Evolutionary conservation across 2,113 vertebrate genomes (phyloP).

Genomic region (Perccottus glenii): DNA sequence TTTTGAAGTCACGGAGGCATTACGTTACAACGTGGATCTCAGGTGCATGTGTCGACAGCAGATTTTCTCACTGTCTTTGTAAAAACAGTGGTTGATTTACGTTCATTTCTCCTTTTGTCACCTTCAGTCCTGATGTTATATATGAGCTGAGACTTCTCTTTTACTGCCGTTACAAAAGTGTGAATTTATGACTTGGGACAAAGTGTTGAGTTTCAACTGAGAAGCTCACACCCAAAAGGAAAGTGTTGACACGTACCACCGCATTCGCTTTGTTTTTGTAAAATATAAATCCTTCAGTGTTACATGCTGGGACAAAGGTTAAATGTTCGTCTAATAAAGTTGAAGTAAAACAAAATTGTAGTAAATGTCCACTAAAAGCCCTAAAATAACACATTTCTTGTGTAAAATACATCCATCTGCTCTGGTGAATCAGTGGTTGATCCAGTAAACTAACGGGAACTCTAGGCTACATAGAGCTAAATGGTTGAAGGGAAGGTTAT

Average conservation of each 20-base stretch:
- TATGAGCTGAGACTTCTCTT: not conserved
- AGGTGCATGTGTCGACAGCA: not conserved
- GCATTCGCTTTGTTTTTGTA: not conserved
- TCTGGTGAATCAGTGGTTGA: too few relatives aligned
- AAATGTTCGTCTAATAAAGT: not conserved
- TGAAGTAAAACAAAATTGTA: not conserved
- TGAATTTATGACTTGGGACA: not conserved
- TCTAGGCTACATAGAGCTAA: too few relatives aligned
- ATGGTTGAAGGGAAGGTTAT: too few relatives aligned
- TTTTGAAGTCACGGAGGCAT: not conserved
- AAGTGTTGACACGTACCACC: not conserved
- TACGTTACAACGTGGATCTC: not conserved
- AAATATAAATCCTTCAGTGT: not conserved
- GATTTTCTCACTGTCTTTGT: not conserved
- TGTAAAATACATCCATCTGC: too few relatives aligned
- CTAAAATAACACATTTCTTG: not conserved
- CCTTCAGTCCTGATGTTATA: not conserved
- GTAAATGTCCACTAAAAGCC: not conserved
- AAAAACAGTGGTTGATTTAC: not conserved
- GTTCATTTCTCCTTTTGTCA: not conserved
- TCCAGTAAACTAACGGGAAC: too few relatives aligned
- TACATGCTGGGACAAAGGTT: not conserved
- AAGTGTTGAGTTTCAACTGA: not conserved
- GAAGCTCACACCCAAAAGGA: not conserved
- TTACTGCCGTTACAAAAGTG: not conserved